Base-by-base conservation (phyloP, 2,888 invertebrate genomes). In the Pteria penguin region DNA sequence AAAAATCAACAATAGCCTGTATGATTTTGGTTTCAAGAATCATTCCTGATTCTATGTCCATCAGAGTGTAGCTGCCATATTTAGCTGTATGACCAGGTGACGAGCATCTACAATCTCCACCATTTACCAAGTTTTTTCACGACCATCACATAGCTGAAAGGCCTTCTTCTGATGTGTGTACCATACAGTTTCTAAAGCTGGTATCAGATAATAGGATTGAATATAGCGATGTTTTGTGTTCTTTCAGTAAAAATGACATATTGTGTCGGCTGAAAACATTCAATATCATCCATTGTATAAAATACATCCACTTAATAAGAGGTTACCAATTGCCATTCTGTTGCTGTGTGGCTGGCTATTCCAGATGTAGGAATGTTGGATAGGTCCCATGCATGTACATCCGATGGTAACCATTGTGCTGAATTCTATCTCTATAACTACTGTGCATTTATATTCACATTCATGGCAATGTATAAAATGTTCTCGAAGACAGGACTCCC, bases 31-130 rank as follows among this genome's bases (percentile, higher is more conserved):
- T 22, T 14, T 57, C 65, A 18, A 75, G 54, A 24, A 75, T 62
- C 65, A 52, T 29, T n/a, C 55, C 8, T 36, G 70, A 65, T 18
- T 45, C 31, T 14, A 65, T 58, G 33, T 75, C 75, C 65, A 75
- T 65, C 26, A 75, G 3, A 8, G 60, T 65, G 52, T 66, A 71
- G 27, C 60, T 52, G 29, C 65, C 65, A 52, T 75, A 70, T 29
- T 70, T 71, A 2, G 70, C 75, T 5, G 58, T 36, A 54, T 70
- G 75, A 8, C 75, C 66, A 54, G 66, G 70, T 8, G 67, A 67
- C 14, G 45, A 70, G 36, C 65, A 75, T 29, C 70, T 27, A 4
- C 65, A 60, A 66, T 75, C 75, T 14, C 70, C 70, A n/a, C 58
- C 70, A 11, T 70, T 32, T 57, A n/a, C n/a, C n/a, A n/a, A n/a